Evolutionary conservation across 2,113 vertebrate genomes (phyloP).

Genomic region (Sterna hirundo): DNA sequence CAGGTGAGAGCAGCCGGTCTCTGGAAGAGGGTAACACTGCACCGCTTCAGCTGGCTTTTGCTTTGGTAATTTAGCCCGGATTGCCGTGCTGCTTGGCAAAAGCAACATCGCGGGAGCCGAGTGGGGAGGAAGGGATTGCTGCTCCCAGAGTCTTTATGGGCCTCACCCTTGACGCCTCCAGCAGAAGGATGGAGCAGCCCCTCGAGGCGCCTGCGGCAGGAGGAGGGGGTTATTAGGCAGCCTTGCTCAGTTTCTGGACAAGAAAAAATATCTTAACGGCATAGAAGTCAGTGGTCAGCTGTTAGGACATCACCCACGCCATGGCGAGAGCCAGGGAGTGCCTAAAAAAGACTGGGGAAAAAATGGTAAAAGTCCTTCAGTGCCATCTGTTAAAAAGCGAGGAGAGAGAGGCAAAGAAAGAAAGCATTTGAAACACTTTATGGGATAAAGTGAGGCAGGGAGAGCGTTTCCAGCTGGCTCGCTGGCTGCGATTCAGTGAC

Average conservation of each 20-base stretch:
- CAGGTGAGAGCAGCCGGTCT: conserved; percentile 17
- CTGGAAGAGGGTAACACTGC: not conserved
- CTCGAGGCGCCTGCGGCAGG: rapidly evolving
- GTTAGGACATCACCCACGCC: not conserved
- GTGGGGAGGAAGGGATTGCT: not conserved
- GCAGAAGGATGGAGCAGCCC: not conserved
- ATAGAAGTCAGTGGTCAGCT: not conserved
- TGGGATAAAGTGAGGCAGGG: not conserved
- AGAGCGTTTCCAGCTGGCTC: not conserved
- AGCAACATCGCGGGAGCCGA: not conserved
- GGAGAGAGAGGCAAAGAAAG: not conserved
- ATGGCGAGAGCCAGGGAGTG: not conserved
- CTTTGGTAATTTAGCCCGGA: not conserved
- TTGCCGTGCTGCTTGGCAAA: not conserved
- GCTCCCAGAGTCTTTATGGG: not conserved
- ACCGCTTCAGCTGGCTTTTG: not conserved
- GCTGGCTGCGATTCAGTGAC: not conserved
- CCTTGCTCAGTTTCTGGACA: not conserved
- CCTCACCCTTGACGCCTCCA: rapidly evolving
- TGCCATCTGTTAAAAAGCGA: not conserved
- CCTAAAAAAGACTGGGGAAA: not conserved
- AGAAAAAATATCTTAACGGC: not conserved
- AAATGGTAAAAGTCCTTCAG: not conserved
- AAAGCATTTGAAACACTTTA: not conserved
- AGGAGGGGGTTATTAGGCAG: not conserved